Evolutionary conservation across 2,113 vertebrate species (phyloP), one percentile per base, ranked within the genome.

Genomic region (Macrotus californicus): DNA sequence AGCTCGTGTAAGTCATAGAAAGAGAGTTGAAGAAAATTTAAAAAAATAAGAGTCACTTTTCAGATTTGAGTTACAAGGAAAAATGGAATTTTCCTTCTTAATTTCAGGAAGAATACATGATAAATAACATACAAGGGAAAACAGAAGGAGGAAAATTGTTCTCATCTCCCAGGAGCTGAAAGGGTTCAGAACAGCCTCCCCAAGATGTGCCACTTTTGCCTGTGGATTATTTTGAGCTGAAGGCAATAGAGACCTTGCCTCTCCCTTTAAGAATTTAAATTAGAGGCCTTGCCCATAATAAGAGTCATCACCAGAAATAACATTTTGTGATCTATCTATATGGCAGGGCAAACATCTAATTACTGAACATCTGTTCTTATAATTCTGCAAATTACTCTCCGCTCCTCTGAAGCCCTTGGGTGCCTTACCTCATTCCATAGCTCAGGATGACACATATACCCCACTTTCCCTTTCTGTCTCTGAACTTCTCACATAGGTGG

Each of bases 41-140:
- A 1, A 89, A 86, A 92, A 96, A 76, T 66, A 77, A 94, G 97
- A 97, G 93, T 77, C 94, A 95, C 59, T 85, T 93, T 96, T 95
- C 79, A 82, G 72, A 87, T 93, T 48, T 93, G 7, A 97, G 90
- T 96, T 91, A 73, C n/a, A 54, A 34, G 79, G 43, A 70, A 39
- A 86, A 80, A 41, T 43, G 41, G 26, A 2, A 34, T 52, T 46
- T 50, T 79, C 22, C 7, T 1, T 2, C 29, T 75, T 91, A 31
- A 88, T 76, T 94, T 96, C 6, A 91, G 83, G 94, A 95, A 70
- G n/a, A 95, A 89, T 64, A 56, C 21, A 21, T 75, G 36, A 93
- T 54, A 93, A 77, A 70, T 59, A 87, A 4, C 26, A n/a, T 10
- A 26, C 6, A 50, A 50, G 36, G n/a, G 39, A 85, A 86, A 80